Percentiles rank a stretch among this genome's conserved stretches.
Conservation (phyloP, 2,888 invertebrate genomes). For the Noctuana brunneofusca region DNA sequence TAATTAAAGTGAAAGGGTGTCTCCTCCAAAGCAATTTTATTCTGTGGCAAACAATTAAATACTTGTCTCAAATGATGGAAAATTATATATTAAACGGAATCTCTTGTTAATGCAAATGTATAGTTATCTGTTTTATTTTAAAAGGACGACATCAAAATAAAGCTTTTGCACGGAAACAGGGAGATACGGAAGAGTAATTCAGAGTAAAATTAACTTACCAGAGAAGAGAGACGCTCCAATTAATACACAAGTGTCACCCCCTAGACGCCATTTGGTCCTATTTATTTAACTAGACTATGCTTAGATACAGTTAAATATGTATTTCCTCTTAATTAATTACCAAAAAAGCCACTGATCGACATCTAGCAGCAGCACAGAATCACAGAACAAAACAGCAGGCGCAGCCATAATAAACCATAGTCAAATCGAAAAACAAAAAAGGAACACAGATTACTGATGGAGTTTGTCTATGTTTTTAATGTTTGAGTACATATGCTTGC, state of each 20-base stretch:
- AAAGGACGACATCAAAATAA: slow-evolving; percentile 37
- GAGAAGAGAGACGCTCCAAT: slow-evolving; percentile 58
- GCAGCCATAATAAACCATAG: slow-evolving; percentile 45
- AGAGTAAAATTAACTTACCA: slow-evolving; percentile 64
- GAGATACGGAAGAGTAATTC: too few species aligned
- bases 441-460: background rate
- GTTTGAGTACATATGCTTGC: too few species aligned
- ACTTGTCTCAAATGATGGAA: background rate
- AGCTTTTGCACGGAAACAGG: slow-evolving; percentile 50
- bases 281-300: slow-evolving; percentile 7
- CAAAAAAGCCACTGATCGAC: slow-evolving; percentile 17
- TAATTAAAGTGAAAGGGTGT: slow-evolving; percentile 80
- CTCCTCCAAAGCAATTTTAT: slow-evolving; percentile 40
- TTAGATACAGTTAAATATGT: slow-evolving; percentile 1
- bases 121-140: background rate
- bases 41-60: slow-evolving; percentile 28
- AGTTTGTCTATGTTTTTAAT: too few species aligned
- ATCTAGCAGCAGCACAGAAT: slow-evolving; percentile 16
- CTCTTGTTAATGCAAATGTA: background rate
- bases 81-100: background rate
- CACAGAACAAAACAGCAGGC: too few species aligned
- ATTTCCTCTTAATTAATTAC: slow-evolving; percentile 10
- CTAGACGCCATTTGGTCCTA: slow-evolving; percentile 64
- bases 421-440: slow-evolving; percentile 36
- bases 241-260: slow-evolving; percentile 58